Conservation (phyloP, 2,113 vertebrate genomes). For the Urocynchramus pylzowi region DNA sequence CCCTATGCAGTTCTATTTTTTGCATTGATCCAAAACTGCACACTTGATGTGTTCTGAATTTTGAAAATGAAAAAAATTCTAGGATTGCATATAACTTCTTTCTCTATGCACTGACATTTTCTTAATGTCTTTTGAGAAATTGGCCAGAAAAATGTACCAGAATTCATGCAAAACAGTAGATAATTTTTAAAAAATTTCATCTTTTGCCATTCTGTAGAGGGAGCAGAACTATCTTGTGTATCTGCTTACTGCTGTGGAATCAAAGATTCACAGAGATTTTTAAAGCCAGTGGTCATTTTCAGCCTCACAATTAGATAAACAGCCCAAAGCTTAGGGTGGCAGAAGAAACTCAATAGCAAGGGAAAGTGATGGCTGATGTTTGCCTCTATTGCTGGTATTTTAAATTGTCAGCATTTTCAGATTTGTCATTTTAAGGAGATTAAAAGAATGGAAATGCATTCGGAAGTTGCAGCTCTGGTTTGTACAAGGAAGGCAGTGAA, state of each 20-base stretch:
- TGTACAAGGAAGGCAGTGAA: background rate
- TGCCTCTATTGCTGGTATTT: background rate
- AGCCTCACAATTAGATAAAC: background rate
- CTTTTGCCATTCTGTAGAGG: background rate
- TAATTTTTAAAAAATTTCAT: background rate
- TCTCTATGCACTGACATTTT: background rate
- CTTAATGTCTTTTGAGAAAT: background rate
- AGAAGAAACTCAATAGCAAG: background rate
- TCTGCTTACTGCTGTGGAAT: background rate
- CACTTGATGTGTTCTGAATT: background rate
- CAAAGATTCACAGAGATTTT: background rate
- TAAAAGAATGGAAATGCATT: background rate
- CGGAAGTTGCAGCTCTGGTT: background rate
- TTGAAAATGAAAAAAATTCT: background rate
- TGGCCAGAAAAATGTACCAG: background rate
- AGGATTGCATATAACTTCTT: background rate
- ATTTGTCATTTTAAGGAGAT: conserved; percentile 2
- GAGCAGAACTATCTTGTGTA: background rate
- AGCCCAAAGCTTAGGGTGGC: background rate
- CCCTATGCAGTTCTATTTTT: background rate
- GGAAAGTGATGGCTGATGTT: background rate
- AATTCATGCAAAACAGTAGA: background rate
- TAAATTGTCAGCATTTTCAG: background rate
- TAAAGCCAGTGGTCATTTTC: background rate
- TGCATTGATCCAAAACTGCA: background rate